Evolutionary conservation across 1,140 invertebrate species (phyloP).

Genomic region (Anoplophora glabripennis): DNA sequence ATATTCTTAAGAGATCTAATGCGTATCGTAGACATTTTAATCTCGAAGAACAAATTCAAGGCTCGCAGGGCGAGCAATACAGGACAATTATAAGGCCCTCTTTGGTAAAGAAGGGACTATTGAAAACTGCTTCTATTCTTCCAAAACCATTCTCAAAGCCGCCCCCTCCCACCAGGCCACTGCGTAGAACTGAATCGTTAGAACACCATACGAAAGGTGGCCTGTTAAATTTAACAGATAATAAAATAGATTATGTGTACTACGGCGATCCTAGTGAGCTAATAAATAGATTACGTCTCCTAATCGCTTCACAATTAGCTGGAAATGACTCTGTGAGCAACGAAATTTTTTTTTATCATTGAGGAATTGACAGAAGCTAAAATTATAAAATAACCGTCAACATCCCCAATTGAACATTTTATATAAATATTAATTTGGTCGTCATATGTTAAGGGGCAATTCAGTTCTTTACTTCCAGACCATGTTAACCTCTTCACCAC

Average conservation of each 20-base stretch:
- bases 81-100: constrained; percentile 22
- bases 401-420: not conserved
- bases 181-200: too few species aligned
- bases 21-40: constrained; percentile 29
- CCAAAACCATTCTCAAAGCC: too few species aligned
- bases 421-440: constrained; percentile 23
- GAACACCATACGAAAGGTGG: too few species aligned
- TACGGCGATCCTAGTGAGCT: too few species aligned
- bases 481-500: not conserved
- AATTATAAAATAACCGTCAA: constrained; percentile 9
- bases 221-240: too few species aligned
- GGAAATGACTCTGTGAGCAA: constrained; percentile 43
- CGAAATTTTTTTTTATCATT: constrained; percentile 49
- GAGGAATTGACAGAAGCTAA: constrained; percentile 35
- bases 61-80: constrained; percentile 21
- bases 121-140: too few species aligned
- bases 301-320: too few species aligned
- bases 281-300: too few species aligned
- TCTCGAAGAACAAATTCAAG: constrained; percentile 23
- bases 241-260: too few species aligned
- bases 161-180: too few species aligned
- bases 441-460: not conserved
- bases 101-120: constrained; percentile 23
- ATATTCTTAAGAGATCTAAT: constrained; percentile 31
- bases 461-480: not conserved